A percentile compares a stretch with the other conserved stretches of the same genome.
Evolutionary conservation across 2,797 vertebrate genomes (phyloP).

Genomic region (Bovichtus variegatus): DNA sequence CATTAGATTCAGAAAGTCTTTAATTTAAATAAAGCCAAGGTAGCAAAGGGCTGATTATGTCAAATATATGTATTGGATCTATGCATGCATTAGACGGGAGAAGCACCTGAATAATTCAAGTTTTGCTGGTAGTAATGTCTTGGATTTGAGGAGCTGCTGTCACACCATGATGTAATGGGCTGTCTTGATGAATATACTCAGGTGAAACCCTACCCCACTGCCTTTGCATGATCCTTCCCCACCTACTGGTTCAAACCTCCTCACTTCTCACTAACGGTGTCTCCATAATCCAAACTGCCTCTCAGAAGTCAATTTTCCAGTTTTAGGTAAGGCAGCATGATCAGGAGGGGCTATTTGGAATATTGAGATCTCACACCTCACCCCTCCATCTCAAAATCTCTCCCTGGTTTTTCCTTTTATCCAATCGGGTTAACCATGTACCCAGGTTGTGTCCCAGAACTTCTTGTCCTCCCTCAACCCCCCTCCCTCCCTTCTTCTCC

Average conservation of each 20-base stretch:
- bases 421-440: constrained; percentile 45
- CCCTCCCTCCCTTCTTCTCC: constrained; percentile 39
- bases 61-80: not conserved
- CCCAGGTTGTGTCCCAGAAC: constrained; percentile 60
- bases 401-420: constrained; percentile 22
- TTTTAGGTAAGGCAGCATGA: constrained; percentile 2
- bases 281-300: constrained; percentile 67
- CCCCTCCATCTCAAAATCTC: constrained; percentile 26
- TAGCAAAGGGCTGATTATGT: constrained; percentile 1
- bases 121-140: constrained; percentile 34
- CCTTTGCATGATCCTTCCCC: constrained; percentile 52
- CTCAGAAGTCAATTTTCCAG: not conserved
- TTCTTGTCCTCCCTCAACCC: constrained; percentile 59
- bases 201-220: constrained; percentile 49
- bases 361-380: constrained; percentile 60
- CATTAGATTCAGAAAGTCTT: not conserved
- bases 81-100: constrained; percentile 53
- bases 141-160: constrained; percentile 52
- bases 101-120: constrained; percentile 8
- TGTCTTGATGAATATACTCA: constrained; percentile 74
- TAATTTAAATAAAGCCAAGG: constrained; percentile 1
- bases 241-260: constrained; percentile 10
- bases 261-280: constrained; percentile 40
- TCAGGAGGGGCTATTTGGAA: constrained; percentile 60
- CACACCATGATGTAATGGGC: constrained; percentile 38